Evolutionary conservation across 2,888 invertebrate species (phyloP).

Genomic region (Incurvaria masculella): DNA sequence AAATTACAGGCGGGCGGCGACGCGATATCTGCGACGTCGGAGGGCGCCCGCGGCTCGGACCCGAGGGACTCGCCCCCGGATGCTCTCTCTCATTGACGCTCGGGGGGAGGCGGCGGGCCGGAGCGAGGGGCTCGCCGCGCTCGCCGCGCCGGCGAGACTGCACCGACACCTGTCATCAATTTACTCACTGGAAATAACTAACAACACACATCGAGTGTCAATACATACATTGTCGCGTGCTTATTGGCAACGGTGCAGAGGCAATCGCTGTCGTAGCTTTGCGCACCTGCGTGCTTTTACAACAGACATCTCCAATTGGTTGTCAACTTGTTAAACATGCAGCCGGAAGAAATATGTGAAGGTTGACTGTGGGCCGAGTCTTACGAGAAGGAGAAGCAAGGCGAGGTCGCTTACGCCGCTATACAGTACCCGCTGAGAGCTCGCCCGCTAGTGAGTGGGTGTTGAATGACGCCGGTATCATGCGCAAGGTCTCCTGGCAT

Average conservation of each 20-base stretch:
- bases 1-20: slow-evolving; percentile 57
- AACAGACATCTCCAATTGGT: too few species aligned
- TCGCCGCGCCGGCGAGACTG: neutral
- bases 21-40: slow-evolving; percentile 44
- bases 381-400: too few species aligned
- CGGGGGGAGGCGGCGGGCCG: neutral
- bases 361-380: too few species aligned
- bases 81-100: neutral
- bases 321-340: too few species aligned
- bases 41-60: neutral
- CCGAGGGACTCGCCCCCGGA: neutral
- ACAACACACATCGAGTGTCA: slow-evolving; percentile 28
- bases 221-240: slow-evolving; percentile 52
- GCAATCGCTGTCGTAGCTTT: neutral
- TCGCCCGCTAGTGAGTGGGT: too few species aligned
- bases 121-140: neutral
- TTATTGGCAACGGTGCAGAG: slow-evolving; percentile 46
- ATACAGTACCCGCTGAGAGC: too few species aligned
- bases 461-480: too few species aligned
- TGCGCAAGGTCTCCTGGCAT: too few species aligned
- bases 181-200: neutral
- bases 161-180: neutral
- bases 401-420: too few species aligned
- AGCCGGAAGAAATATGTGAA: too few species aligned
- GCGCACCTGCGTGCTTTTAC: neutral